phyloP scores from a whole-genome alignment of 2,888 invertebrate genomes.

The Hypomecis punctinalis region DNA sequence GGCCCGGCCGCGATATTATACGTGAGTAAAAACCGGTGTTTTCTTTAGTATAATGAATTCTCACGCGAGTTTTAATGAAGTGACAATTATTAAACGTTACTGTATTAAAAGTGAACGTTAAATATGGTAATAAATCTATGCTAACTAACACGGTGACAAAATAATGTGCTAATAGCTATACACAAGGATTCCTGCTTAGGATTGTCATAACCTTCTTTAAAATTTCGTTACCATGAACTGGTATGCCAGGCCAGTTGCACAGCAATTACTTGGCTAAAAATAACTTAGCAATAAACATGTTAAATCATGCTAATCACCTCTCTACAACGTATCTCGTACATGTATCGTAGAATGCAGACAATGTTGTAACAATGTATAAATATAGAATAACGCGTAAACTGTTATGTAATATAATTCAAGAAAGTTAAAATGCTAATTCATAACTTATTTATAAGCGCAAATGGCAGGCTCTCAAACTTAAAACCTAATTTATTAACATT shows the following conservation, averaged over 20 bases:
- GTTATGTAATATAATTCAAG: constrained; percentile 26
- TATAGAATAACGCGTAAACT: constrained; percentile 11
- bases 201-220: not conserved
- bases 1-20: too few relatives aligned
- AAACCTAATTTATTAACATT: constrained; percentile 23
- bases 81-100: too few relatives aligned
- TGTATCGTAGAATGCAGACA: constrained; percentile 21
- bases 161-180: too few relatives aligned
- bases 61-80: too few relatives aligned
- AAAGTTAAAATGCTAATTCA: constrained; percentile 31
- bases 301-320: constrained; percentile 9
- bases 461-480: constrained; percentile 66
- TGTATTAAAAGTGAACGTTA: too few relatives aligned
- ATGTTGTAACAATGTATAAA: constrained; percentile 17
- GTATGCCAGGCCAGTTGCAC: not conserved
- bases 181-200: too few relatives aligned
- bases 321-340: constrained; percentile 3
- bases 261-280: constrained; percentile 6
- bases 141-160: too few relatives aligned
- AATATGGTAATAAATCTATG: too few relatives aligned
- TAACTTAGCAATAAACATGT: not conserved
- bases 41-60: too few relatives aligned
- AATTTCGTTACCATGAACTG: constrained; percentile 1
- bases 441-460: constrained; percentile 56
- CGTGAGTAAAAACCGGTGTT: too few relatives aligned